A percentile compares a stretch with the other conserved stretches of the same genome.
Conservation (phyloP, 2,797 vertebrate genomes). For the Etheostoma nigrum region DNA sequence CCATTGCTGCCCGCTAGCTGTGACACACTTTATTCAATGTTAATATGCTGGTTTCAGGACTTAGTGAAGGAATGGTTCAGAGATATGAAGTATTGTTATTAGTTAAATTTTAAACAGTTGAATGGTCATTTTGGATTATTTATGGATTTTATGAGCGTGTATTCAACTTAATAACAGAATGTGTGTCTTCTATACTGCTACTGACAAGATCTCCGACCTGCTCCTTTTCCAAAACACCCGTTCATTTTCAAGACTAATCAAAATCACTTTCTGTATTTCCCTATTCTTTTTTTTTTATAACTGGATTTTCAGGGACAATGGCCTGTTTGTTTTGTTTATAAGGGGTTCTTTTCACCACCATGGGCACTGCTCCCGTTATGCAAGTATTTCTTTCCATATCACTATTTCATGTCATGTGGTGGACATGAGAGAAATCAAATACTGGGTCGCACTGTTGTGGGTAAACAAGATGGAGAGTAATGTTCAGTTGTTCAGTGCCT, state of each 20-base stretch:
- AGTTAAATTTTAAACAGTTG: slow-evolving; percentile 3
- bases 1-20: slow-evolving; percentile 31
- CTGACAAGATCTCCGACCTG: background rate
- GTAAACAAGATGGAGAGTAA: slow-evolving; percentile 74
- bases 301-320: slow-evolving; percentile 22
- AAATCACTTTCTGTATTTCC: slow-evolving; percentile 80
- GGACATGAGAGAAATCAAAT: slow-evolving; percentile 50
- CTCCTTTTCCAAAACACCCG: slow-evolving; percentile 9
- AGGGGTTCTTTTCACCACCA: slow-evolving; percentile 12
- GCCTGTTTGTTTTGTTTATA: slow-evolving; percentile 19
- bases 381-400: slow-evolving; percentile 32
- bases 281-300: background rate
- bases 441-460: slow-evolving; percentile 29
- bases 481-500: slow-evolving; percentile 14
- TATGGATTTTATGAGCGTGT: slow-evolving; percentile 11
- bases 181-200: background rate
- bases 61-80: slow-evolving; percentile 23
- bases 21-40: slow-evolving; percentile 35
- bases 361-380: slow-evolving; percentile 14
- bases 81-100: slow-evolving; percentile 8
- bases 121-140: slow-evolving; percentile 11
- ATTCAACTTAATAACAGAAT: background rate
- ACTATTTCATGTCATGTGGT: slow-evolving; percentile 49
- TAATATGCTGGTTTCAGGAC: slow-evolving; percentile 42
- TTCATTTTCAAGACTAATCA: slow-evolving; percentile 34